These are phyloP conservation scores for Pteria penguin DNA, from an alignment of 2,888 invertebrate genomes.

Conservation along the genomic window DNA sequence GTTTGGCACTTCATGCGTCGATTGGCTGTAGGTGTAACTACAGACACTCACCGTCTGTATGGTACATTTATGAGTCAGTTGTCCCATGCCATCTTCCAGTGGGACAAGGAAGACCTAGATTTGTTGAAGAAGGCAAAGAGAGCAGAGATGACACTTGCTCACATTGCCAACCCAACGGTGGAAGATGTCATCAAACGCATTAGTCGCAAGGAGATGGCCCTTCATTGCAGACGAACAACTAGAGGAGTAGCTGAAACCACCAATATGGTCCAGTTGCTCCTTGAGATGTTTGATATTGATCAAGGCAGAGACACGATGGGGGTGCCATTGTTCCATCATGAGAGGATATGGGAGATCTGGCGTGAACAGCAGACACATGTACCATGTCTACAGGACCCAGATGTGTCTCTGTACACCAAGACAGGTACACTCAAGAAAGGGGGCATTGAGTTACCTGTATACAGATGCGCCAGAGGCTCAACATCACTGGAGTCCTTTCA, in stretches of 20 bases:
- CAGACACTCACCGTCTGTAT: constrained; percentile 46
- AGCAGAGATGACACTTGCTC: constrained; percentile 3
- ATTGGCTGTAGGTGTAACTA: constrained; percentile 28
- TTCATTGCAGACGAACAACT: constrained; percentile 44
- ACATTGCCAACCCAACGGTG: not conserved
- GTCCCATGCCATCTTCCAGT: constrained; percentile 26
- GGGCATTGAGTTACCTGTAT: constrained; percentile 24
- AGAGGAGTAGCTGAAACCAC: constrained; percentile 28
- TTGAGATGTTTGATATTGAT: constrained; percentile 33
- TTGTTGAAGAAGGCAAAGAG: constrained; percentile 30
- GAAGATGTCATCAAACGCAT: constrained; percentile 11
- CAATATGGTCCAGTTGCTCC: constrained; percentile 3
- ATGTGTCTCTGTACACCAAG: constrained; percentile 38
- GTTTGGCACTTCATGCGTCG: constrained; percentile 52
- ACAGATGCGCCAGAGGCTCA: constrained; percentile 45
- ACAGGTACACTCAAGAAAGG: constrained; percentile 45
- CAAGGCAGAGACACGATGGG: constrained; percentile 42
- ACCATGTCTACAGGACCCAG: constrained; percentile 47
- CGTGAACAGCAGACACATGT: constrained; percentile 40
- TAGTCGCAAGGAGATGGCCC: constrained; percentile 35
- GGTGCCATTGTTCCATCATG: constrained; percentile 45
- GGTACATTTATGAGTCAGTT: constrained; percentile 40
- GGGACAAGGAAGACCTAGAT: constrained; percentile 40
- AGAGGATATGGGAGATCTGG: constrained; percentile 37
- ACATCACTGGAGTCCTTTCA: constrained; percentile 24